Conservation (phyloP, 2,888 invertebrate species). For the Andrena hattorfiana region DNA sequence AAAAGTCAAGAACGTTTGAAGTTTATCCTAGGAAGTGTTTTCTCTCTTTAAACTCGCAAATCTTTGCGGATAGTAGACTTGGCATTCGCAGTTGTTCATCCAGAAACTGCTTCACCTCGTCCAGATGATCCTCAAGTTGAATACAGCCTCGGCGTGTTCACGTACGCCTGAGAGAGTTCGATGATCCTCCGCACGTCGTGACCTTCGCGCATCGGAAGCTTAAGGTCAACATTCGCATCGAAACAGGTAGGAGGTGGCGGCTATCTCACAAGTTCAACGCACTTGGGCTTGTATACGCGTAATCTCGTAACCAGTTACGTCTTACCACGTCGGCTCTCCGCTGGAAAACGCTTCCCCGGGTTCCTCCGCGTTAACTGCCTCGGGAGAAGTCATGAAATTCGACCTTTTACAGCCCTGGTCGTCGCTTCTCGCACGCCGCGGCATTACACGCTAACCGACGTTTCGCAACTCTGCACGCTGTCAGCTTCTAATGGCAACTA, state of each 20-base stretch:
- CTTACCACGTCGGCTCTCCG: slow-evolving; percentile 52
- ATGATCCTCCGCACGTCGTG: slow-evolving; percentile 55
- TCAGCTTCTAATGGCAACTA: too few relatives aligned
- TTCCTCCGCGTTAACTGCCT: not conserved
- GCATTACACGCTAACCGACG: not conserved
- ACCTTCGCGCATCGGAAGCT: slow-evolving; percentile 67
- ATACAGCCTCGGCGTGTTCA: not conserved
- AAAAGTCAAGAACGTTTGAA: too few relatives aligned
- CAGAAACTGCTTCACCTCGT: too few relatives aligned
- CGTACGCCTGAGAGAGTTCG: slow-evolving; percentile 43
- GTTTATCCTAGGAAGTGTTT: too few relatives aligned
- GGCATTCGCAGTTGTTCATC: too few relatives aligned
- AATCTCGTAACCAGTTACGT: slow-evolving; percentile 69
- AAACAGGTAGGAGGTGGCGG: slow-evolving; percentile 68
- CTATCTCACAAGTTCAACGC: slow-evolving; percentile 76
- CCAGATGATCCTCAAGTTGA: not conserved
- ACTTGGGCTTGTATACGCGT: slow-evolving; percentile 64
- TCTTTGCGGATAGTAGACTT: too few relatives aligned
- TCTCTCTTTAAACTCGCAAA: too few relatives aligned
- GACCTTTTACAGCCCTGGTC: not conserved
- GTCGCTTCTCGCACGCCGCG: not conserved
- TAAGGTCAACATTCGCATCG: slow-evolving; percentile 76
- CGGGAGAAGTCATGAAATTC: slow-evolving; percentile 9
- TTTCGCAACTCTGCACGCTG: too few relatives aligned
- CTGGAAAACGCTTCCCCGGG: slow-evolving; percentile 39